phyloP scores from a whole-genome alignment of 1,140 invertebrate genomes.

The Diachasma alloeum region DNA sequence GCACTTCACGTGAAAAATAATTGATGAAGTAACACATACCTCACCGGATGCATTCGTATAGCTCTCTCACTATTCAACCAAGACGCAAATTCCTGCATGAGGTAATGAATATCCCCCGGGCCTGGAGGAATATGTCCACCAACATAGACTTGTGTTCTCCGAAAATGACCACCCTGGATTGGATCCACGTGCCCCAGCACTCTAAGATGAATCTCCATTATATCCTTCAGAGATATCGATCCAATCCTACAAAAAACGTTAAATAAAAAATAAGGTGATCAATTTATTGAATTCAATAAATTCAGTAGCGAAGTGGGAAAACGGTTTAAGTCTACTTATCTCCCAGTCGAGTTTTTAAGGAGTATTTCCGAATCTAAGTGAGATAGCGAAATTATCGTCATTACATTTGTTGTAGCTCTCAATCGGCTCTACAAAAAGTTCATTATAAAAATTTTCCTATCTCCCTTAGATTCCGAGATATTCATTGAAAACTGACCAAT shows the following conservation, averaged over 20 bases:
- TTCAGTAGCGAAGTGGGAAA: too few relatives aligned
- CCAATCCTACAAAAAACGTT: slow-evolving; percentile 41
- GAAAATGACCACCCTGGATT: slow-evolving; percentile 83
- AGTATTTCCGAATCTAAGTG: too few relatives aligned
- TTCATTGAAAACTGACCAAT: too few relatives aligned
- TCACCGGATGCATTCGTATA: slow-evolving; percentile 84
- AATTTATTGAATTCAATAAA: too few relatives aligned
- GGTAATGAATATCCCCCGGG: slow-evolving; percentile 77
- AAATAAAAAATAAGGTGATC: background rate
- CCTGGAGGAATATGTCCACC: slow-evolving; percentile 90
- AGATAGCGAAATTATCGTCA: too few relatives aligned
- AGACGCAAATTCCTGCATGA: slow-evolving; percentile 88
- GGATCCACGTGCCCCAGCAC: slow-evolving; percentile 95
- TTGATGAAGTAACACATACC: slow-evolving; percentile 64
- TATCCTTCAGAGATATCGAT: slow-evolving; percentile 77
- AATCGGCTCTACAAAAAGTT: too few relatives aligned
- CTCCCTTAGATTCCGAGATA: too few relatives aligned
- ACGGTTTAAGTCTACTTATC: too few relatives aligned
- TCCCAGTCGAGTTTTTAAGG: too few relatives aligned
- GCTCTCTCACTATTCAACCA: slow-evolving; percentile 93
- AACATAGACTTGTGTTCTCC: slow-evolving; percentile 89
- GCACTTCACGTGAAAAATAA: too few relatives aligned
- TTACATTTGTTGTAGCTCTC: too few relatives aligned
- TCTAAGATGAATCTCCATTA: slow-evolving; percentile 91
- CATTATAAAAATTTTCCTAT: too few relatives aligned